Conservation (phyloP, 2,797 vertebrate genomes). For the Apogon talboti region DNA sequence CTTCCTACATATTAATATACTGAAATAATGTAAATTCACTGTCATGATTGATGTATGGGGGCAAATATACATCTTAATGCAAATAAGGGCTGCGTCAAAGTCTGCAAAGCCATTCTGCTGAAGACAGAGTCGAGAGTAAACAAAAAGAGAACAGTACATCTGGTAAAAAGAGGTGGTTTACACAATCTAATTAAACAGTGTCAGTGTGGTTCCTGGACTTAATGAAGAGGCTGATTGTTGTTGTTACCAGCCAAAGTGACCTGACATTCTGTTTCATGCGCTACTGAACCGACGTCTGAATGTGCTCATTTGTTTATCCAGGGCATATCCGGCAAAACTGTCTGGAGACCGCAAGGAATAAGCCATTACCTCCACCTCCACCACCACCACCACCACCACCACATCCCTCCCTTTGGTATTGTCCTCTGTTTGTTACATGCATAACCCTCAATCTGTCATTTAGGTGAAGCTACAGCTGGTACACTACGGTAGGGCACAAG, state of each 20-base stretch:
- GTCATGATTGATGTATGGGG: no score
- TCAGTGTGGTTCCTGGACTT: conserved; percentile 6
- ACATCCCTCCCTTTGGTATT: conserved; percentile 45
- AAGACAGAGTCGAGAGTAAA: not conserved
- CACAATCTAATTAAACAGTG: conserved; percentile 4
- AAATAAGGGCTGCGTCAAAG: no score
- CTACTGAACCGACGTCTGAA: conserved; percentile 13
- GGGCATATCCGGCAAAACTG: conserved; percentile 56
- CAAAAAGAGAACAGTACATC: not conserved
- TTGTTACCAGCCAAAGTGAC: not conserved
- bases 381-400: conserved; percentile 1
- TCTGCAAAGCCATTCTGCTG: no score
- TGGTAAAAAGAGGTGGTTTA: not conserved
- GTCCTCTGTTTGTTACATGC: conserved; percentile 62
- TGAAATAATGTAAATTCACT: no score
- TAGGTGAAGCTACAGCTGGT: conserved; percentile 18
- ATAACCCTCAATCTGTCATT: conserved; percentile 67
- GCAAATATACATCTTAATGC: no score
- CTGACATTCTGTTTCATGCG: conserved; percentile 16
- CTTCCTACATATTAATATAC: no score
- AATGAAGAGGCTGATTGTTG: conserved; percentile 13
- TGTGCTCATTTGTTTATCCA: conserved; percentile 30
- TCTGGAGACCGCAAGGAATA: conserved; percentile 45
- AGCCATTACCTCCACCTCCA: conserved; percentile 16
- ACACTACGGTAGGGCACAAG: conserved; percentile 18